Base-by-base conservation (phyloP, 1,140 invertebrate species). In the Camponotus vicinus region DNA sequence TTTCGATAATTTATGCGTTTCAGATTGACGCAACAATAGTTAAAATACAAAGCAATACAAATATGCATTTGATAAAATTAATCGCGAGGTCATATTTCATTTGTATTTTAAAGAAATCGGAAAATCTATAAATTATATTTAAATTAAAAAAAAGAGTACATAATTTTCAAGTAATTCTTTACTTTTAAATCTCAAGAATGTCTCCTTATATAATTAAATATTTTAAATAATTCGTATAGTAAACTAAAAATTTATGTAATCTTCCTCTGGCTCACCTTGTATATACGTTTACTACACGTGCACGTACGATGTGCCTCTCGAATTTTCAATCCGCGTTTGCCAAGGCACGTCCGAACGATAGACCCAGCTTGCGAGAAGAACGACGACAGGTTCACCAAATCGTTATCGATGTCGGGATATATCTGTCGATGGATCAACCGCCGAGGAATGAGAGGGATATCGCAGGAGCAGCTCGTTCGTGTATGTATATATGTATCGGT, bases 341-440 rank as follows among this genome's bases (percentile, higher is more conserved):
- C 76, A 86, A 75, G 61, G 77, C 64, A 69, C 75, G 84, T 86
- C 32, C 55, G 42, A 79, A 78, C 32, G 64, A 86, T 79, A 61
- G 59, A 78, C 42, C 34, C 34, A 45, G 49, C 18, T 34, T 52
- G 37, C 55, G 64, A 45, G 70, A 55, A 71, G 73, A 86, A 34
- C 55, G 32, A 87, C 73, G 87, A 85, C 57, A 40, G 59, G 67
- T n/a, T 52, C 49, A 52, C 34, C 34, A 59, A 71, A 88, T 78
- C 75, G 69, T 89, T 57, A 88, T 88, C 76, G 82, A 45, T 34
- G 13, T 18, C 55, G 59, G 11, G 69, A 45, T 83, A 61, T 75
- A 75, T 61, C 27, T 27, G 15, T 27, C 34, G 27, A 70, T 21
- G 86, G 76, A 88, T 86, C 82, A 63, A 86, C 55, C 69, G n/a